Evolutionary conservation across 23 tunicate species (phyloP).

Genomic region (Styela plicata): DNA sequence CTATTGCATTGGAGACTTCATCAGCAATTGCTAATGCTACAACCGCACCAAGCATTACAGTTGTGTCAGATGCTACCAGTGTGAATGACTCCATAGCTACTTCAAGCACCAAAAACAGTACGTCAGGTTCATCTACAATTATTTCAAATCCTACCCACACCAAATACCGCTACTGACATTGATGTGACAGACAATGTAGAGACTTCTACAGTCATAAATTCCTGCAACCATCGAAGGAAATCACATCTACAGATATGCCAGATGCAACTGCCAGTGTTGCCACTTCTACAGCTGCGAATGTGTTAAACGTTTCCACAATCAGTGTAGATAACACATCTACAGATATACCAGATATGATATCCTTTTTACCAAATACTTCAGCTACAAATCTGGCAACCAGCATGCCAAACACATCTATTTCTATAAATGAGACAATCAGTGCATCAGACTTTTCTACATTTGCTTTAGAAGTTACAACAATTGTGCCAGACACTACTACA

Average conservation of each 20-base stretch:
- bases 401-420: too few species aligned
- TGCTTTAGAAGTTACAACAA: too few species aligned
- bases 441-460: too few species aligned
- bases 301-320: neutral
- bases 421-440: too few species aligned
- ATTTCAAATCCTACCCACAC: too few species aligned
- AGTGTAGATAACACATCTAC: neutral
- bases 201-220: too few species aligned
- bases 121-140: too few species aligned
- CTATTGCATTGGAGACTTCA: too few species aligned
- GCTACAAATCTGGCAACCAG: too few species aligned
- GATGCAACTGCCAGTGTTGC: neutral
- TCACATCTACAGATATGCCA: neutral
- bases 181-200: neutral
- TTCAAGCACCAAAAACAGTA: neutral
- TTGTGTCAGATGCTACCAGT: neutral
- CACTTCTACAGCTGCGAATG: neutral
- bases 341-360: too few species aligned
- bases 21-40: neutral
- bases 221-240: neutral
- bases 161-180: neutral
- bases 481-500: too few species aligned
- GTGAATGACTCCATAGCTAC: neutral
- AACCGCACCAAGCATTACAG: neutral
- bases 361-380: too few species aligned